A percentile compares a stretch with the other conserved stretches of the same genome.
These are phyloP conservation scores for Phasia obesa DNA, from an alignment of 2,888 invertebrate species.

Conservation along the genomic window DNA sequence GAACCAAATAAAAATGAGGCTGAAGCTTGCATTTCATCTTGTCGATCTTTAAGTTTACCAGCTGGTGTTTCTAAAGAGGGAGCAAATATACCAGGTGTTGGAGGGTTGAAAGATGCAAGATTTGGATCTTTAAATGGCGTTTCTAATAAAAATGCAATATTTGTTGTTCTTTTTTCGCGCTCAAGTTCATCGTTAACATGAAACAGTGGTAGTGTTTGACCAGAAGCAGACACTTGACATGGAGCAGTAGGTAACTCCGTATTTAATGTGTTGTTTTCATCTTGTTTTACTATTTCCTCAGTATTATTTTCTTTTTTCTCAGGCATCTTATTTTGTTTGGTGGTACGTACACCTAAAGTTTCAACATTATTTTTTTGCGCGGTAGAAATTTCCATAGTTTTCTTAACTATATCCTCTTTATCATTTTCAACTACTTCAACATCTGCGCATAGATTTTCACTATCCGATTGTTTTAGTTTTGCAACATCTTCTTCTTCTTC, in stretches of 20 bases:
- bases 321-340: background rate
- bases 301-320: slow-evolving; percentile 6
- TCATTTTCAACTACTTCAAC: slow-evolving; percentile 5
- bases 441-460: background rate
- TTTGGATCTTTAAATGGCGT: slow-evolving; percentile 84
- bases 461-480: background rate
- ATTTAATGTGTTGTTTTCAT: background rate
- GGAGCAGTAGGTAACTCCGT: background rate
- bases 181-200: slow-evolving; percentile 57
- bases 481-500: background rate
- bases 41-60: slow-evolving; percentile 70
- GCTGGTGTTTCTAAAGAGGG: slow-evolving; percentile 80
- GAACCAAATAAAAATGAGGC: slow-evolving; percentile 76
- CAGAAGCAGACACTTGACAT: background rate
- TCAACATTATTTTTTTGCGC: slow-evolving; percentile 72
- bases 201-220: slow-evolving; percentile 24
- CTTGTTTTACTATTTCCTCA: background rate
- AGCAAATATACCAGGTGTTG: slow-evolving; percentile 84
- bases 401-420: background rate
- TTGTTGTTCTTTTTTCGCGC: slow-evolving; percentile 73
- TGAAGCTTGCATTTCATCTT: slow-evolving; percentile 72
- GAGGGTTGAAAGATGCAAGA: slow-evolving; percentile 83
- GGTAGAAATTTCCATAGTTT: slow-evolving; percentile 70
- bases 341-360: background rate
- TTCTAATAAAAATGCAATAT: slow-evolving; percentile 82